A percentile compares a stretch with the other conserved stretches of the same genome.
Evolutionary conservation across 2,113 vertebrate species (phyloP).

Genomic region (Odontesthes bonariensis): DNA sequence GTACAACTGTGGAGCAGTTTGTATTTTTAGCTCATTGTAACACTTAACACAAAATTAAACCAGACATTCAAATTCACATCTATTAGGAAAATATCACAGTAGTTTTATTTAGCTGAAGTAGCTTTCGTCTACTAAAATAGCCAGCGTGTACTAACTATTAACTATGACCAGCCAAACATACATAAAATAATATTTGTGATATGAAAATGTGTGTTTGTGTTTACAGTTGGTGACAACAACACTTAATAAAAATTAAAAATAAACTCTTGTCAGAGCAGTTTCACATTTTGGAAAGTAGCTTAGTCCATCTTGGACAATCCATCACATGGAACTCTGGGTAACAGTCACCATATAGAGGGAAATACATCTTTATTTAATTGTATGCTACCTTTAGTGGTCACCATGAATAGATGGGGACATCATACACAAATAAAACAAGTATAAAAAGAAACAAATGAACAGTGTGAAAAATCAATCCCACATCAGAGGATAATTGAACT

Average conservation of each 20-base stretch:
- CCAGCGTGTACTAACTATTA: no score
- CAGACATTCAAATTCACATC: slow-evolving; percentile 2
- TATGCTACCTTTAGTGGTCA: background rate
- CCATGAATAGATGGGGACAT: background rate
- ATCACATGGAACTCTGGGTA: background rate
- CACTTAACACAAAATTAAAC: background rate
- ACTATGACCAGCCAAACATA: no score
- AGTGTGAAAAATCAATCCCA: background rate
- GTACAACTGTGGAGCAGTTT: slow-evolving; percentile 10
- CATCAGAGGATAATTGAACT: background rate
- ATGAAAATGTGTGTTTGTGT: no score
- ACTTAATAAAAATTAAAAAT: no score
- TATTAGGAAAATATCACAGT: background rate
- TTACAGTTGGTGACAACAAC: no score
- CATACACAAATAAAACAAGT: background rate
- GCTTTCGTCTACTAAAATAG: no score
- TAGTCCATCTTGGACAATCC: no score
- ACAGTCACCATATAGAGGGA: background rate
- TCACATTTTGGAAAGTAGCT: no score
- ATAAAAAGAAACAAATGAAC: background rate
- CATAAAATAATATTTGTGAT: no score
- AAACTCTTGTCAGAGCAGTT: no score
- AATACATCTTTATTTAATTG: background rate
- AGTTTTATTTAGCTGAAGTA: background rate
- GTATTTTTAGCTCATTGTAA: slow-evolving; percentile 37